Percentiles rank a stretch among this genome's conserved stretches.
Evolutionary conservation across 2,888 invertebrate species (phyloP).

Genomic region (Crepidodera aurea): DNA sequence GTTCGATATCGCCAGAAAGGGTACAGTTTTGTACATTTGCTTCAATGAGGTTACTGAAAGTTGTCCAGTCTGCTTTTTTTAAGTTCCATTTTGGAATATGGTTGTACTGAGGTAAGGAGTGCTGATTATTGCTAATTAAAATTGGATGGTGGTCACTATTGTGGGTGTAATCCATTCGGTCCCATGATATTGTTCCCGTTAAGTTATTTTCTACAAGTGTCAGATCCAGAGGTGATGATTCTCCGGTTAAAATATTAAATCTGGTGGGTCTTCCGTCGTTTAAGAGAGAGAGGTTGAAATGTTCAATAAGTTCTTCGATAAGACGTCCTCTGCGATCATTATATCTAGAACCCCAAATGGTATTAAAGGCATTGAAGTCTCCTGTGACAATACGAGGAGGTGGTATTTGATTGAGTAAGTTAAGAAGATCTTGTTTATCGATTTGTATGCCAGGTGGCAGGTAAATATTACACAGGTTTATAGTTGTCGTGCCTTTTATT

Average conservation of each 20-base stretch:
- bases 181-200: too few species aligned
- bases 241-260: constrained; percentile 4
- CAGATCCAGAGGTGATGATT: background rate
- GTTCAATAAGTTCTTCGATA: background rate
- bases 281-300: background rate
- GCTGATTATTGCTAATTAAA: background rate
- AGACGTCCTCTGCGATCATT: background rate
- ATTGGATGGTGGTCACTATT: background rate
- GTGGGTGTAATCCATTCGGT: background rate
- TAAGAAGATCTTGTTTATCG: background rate
- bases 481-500: background rate
- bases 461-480: background rate
- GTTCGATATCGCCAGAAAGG: too few species aligned
- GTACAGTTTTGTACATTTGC: background rate
- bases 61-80: background rate
- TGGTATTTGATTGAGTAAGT: background rate
- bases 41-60: background rate
- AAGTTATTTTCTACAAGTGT: too few species aligned
- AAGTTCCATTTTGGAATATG: background rate
- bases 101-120: too few species aligned
- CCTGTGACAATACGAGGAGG: background rate
- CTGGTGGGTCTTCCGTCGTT: constrained; percentile 13
- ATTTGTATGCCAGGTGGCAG: background rate
- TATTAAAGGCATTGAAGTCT: constrained; percentile 4
- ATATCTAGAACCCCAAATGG: background rate